These are phyloP conservation scores for Pentamera pediparva DNA, from an alignment of 53 echinoderm and acorn worm genomes.

Conservation along the genomic window DNA sequence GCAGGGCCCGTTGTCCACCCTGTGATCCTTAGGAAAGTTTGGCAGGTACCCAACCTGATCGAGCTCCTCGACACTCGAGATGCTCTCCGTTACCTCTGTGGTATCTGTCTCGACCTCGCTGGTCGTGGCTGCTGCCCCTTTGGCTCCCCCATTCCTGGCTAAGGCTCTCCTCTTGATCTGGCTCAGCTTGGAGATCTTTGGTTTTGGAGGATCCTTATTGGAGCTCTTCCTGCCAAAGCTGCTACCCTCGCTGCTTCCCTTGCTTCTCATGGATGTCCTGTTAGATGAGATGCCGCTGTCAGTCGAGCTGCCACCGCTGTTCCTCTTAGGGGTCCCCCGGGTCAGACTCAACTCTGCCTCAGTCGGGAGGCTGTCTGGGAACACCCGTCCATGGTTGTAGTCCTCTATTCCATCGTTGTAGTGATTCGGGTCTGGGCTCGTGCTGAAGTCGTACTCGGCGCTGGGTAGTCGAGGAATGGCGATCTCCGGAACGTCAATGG, in stretches of 20 bases:
- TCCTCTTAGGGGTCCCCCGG: slow-evolving; percentile 48
- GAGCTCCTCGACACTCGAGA: slow-evolving; percentile 26
- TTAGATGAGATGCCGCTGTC: slow-evolving; percentile 95
- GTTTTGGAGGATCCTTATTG: slow-evolving; percentile 24
- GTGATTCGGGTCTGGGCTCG: slow-evolving; percentile 6
- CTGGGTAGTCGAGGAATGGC: slow-evolving; percentile 23
- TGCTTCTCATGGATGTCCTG: slow-evolving; percentile 70
- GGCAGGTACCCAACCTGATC: slow-evolving; percentile 20
- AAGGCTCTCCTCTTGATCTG: slow-evolving; percentile 14
- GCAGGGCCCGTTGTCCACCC: neutral
- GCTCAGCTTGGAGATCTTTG: slow-evolving; percentile 36
- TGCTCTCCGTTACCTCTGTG: slow-evolving; percentile 24
- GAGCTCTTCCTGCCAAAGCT: slow-evolving; percentile 37
- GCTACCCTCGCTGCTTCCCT: slow-evolving; percentile 42
- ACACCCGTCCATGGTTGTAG: neutral
- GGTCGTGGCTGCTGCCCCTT: neutral
- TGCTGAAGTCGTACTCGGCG: slow-evolving; percentile 31
- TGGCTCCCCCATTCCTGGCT: neutral
- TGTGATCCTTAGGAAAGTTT: slow-evolving; percentile 13
- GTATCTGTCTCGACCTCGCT: slow-evolving; percentile 23
- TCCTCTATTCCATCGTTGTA: neutral
- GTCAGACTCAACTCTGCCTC: slow-evolving; percentile 34
- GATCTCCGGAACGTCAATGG: neutral
- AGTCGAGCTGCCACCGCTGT: slow-evolving; percentile 78
- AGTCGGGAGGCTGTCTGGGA: neutral